Conservation (phyloP, 2,888 invertebrate species). For the Entomobrya multifasciata region DNA sequence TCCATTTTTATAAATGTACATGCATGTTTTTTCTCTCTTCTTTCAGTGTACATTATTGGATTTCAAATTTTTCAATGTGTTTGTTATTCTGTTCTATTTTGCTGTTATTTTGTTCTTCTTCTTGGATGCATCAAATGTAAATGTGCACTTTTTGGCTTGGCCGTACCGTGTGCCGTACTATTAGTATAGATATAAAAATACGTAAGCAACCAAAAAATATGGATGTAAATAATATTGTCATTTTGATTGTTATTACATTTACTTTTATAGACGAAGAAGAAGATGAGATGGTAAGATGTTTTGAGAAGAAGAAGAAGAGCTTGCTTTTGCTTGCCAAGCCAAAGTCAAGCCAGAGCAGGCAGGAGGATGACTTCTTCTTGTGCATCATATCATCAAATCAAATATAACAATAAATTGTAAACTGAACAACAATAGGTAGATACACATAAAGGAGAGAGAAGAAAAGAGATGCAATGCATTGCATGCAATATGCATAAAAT, state of each 20-base stretch:
- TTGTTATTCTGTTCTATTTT: too few species aligned
- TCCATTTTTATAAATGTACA: too few species aligned
- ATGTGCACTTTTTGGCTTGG: too few species aligned
- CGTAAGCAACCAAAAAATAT: not conserved
- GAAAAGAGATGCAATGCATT: too few species aligned
- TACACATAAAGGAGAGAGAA: not conserved
- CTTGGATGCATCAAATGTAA: too few species aligned
- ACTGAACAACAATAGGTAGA: not conserved
- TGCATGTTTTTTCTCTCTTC: too few species aligned
- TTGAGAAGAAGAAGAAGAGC: conserved; percentile 1
- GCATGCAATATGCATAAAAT: not conserved
- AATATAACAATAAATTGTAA: not conserved
- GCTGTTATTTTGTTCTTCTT: too few species aligned
- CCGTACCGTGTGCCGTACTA: too few species aligned
- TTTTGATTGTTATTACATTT: conserved; percentile 39
- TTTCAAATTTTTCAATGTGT: conserved; percentile 1
- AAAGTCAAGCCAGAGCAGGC: too few species aligned
- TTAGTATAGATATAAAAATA: not conserved
- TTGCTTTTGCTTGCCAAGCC: too few species aligned
- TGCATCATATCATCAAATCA: not conserved
- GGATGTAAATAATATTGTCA: conserved; percentile 48
- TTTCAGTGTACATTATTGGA: conserved; percentile 16
- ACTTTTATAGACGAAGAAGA: conserved; percentile 44
- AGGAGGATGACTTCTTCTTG: not conserved
- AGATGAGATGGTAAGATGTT: conserved; percentile 21